phyloP scores from a whole-genome alignment of 2,888 invertebrate species.

The Penaeus monodon region DNA sequence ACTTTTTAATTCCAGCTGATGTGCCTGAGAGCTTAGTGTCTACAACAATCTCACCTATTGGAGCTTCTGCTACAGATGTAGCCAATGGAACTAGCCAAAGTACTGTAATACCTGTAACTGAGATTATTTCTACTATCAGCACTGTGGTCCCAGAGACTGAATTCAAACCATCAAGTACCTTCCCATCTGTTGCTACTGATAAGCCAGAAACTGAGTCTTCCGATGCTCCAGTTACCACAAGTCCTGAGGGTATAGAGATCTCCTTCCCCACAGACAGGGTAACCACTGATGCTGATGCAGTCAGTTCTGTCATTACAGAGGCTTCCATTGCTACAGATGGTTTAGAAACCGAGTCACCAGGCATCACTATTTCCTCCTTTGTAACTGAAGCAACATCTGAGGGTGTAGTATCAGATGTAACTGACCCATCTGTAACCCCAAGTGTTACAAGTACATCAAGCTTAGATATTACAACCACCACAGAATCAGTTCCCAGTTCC shows the following conservation, averaged over 20 bases:
- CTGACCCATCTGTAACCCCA: background rate
- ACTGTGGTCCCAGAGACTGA: conserved; percentile 2
- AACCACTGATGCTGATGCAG: background rate
- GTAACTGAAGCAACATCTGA: conserved; percentile 12
- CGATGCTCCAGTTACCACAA: too few relatives aligned
- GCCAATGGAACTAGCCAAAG: background rate
- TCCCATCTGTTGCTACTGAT: background rate
- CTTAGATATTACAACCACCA: too few relatives aligned
- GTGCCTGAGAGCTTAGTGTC: too few relatives aligned
- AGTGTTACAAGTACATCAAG: too few relatives aligned
- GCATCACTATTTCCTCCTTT: background rate
- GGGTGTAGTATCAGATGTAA: background rate
- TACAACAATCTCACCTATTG: too few relatives aligned
- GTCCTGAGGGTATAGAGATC: background rate
- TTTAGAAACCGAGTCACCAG: background rate
- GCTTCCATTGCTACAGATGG: conserved; percentile 16
- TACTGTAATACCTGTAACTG: background rate
- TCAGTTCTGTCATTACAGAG: background rate
- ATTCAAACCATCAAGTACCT: background rate
- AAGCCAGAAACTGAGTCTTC: background rate
- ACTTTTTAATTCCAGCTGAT: too few relatives aligned
- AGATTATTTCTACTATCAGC: background rate
- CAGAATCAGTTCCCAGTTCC: background rate
- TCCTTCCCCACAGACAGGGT: background rate
- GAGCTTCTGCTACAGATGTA: background rate